Conservation (phyloP, 2,797 vertebrate species). For the Leucoraja ocellata region DNA sequence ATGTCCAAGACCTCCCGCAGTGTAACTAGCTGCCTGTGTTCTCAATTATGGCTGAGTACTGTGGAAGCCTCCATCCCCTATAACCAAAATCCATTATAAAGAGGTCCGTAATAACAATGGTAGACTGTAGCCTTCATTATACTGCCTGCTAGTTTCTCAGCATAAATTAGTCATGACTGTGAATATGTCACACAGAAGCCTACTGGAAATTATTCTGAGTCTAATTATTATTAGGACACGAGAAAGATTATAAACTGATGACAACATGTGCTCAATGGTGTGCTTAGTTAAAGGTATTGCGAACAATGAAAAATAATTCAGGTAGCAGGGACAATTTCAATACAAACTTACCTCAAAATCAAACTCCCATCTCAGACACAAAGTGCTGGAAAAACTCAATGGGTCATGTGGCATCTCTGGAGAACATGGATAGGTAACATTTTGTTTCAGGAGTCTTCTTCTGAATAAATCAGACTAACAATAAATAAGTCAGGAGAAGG, state of each 20-base stretch:
- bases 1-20: too few species aligned
- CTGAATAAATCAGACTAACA: too few species aligned
- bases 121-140: not conserved
- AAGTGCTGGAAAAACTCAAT: too few species aligned
- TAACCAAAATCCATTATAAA: too few species aligned
- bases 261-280: not conserved
- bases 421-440: too few species aligned
- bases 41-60: too few species aligned
- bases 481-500: too few species aligned
- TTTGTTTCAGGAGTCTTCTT: too few species aligned
- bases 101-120: too few species aligned
- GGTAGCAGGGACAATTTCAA: not conserved
- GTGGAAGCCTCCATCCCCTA: too few species aligned
- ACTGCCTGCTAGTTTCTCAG: not conserved
- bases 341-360: slow-evolving; percentile 81
- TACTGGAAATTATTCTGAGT: not conserved
- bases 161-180: not conserved
- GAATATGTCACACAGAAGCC: not conserved
- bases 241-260: not conserved
- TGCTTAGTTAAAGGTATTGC: not conserved
- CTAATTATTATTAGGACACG: not conserved
- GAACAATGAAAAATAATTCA: not conserved
- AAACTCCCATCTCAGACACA: slow-evolving; percentile 79
- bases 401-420: too few species aligned
- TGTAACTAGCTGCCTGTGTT: too few species aligned